Percentiles rank a stretch among this genome's conserved stretches.
phyloP scores from a whole-genome alignment of 2,888 invertebrate genomes.

The Augiades crinisus region DNA sequence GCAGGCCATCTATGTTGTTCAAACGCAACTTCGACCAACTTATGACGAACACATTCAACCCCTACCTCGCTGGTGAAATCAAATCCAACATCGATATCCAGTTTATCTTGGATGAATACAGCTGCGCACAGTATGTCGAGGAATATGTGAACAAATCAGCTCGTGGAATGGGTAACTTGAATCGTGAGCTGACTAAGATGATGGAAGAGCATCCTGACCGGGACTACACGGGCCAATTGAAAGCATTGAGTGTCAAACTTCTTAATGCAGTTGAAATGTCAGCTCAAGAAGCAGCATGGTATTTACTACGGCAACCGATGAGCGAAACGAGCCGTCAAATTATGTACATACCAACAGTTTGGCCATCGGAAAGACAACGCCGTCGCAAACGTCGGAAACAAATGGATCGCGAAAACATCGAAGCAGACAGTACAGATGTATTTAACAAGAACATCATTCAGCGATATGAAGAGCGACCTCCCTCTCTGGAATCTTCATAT shows the following conservation, averaged over 20 bases:
- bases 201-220: constrained; percentile 36
- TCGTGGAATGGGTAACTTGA: constrained; percentile 44
- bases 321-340: constrained; percentile 30
- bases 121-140: constrained; percentile 51
- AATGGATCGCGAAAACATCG: constrained; percentile 44
- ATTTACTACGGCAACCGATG: constrained; percentile 36
- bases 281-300: constrained; percentile 50
- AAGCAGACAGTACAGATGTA: constrained; percentile 47
- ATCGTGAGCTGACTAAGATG: constrained; percentile 39
- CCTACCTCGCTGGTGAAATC: constrained; percentile 43
- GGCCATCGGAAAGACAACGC: constrained; percentile 42
- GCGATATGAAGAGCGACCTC: constrained; percentile 53
- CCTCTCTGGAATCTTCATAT: constrained; percentile 42
- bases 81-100: constrained; percentile 39
- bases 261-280: constrained; percentile 49
- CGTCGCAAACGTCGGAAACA: constrained; percentile 45
- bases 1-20: constrained; percentile 41
- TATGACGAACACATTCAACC: constrained; percentile 49
- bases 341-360: constrained; percentile 39
- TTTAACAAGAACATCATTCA: constrained; percentile 58
- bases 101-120: constrained; percentile 34
- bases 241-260: constrained; percentile 36
- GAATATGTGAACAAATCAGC: constrained; percentile 49
- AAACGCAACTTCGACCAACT: constrained; percentile 44
- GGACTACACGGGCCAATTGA: constrained; percentile 31